Base-by-base conservation (phyloP, 1,140 invertebrate species). In the Stenopsyche tienmushanensis region DNA sequence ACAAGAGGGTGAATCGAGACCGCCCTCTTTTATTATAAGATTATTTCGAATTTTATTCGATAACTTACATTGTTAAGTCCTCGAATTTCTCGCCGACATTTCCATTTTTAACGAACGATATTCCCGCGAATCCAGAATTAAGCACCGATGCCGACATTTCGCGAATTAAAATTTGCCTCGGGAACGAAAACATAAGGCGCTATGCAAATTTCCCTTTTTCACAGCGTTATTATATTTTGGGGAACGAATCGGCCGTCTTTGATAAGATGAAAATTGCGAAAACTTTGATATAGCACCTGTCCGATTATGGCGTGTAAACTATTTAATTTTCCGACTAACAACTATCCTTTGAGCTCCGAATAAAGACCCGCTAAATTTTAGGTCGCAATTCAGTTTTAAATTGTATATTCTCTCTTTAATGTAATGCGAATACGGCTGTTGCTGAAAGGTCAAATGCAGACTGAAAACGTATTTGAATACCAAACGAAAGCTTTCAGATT, bases 31-130 rank as follows among this genome's bases (percentile, higher is more conserved):
- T 13, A 34, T 34, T 34, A 34, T 13, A 13, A 24, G 8, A 53
- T 24, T 24, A 47, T 47, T 8, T 47, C 17, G 17, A 47, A 47
- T 47, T 47, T 8, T 47, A 18, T 9, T 18, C 44, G 44, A 18
- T 18, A 20, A 18, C 7, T 47, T 47, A 47, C 44, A 47, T 9
- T 47, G 44, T 47, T 47, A 47, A 5, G 17, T 5, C 5, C 13
- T 7, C 29, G 29, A 34, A 13, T 47, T 18, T 8, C 44, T 8
- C 44, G 44, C 17, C 18, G 8, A 5, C 18, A 47, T 47, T 47
- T 15, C 44, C 44, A 47, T 47, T 47, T 47, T 47, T 47, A 47
- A 47, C 44, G 44, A 47, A 47, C 7, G 10, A 7, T 18, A 47
- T 47, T 47, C 17, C 18, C 18, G 17, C 8, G 29, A 34, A 34